Evolutionary conservation across 2,888 invertebrate species (phyloP).

Genomic region (Hermodice carunculata): DNA sequence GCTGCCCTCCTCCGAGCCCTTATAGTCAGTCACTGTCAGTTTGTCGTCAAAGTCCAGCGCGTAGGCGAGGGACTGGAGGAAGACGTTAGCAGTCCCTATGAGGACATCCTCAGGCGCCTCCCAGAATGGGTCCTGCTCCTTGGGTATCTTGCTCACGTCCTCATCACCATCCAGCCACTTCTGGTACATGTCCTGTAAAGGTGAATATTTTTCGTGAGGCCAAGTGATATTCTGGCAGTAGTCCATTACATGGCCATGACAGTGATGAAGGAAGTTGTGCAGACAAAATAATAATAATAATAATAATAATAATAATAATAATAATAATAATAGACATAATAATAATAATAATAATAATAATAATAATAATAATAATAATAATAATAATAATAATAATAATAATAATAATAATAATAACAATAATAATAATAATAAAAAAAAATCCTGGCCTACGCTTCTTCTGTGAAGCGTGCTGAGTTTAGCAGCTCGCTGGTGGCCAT

Average conservation of each 20-base stretch:
- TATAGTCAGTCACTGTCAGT: slow-evolving; percentile 66
- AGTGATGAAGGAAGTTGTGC: background rate
- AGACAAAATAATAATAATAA: background rate
- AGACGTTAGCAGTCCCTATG: slow-evolving; percentile 67
- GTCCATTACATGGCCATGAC: too few species aligned
- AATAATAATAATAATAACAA: too few species aligned
- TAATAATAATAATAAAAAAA: too few species aligned
- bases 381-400: background rate
- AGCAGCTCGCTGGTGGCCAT: too few species aligned
- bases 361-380: background rate
- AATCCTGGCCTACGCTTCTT: too few species aligned
- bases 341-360: background rate
- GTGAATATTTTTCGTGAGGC: too few species aligned
- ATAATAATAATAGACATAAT: background rate
- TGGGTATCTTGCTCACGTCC: slow-evolving; percentile 55
- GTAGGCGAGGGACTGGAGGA: slow-evolving; percentile 68
- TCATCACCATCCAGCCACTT: slow-evolving; percentile 66
- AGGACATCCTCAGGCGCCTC: slow-evolving; percentile 69
- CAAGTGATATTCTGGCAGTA: background rate
- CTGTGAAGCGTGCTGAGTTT: too few species aligned
- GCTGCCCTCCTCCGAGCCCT: slow-evolving; percentile 68
- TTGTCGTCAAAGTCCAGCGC: slow-evolving; percentile 68
- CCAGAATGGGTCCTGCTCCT: slow-evolving; percentile 69
- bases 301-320: background rate
- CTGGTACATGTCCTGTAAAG: slow-evolving; percentile 67